A percentile compares a stretch with the other conserved stretches of the same genome.
Evolutionary conservation across 2,113 vertebrate genomes (phyloP).

Genomic region (Coturnix japonica): DNA sequence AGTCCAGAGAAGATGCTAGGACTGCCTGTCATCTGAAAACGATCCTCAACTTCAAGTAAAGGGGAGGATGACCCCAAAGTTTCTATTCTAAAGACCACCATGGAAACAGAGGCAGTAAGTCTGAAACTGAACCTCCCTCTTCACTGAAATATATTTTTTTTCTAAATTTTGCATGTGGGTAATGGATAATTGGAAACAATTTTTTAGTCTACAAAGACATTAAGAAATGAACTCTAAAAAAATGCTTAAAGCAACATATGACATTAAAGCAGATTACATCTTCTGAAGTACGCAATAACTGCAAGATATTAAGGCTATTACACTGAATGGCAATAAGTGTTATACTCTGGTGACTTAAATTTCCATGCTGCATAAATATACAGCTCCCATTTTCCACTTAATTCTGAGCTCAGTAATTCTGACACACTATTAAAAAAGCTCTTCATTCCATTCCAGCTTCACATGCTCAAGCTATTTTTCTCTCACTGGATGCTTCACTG

Average conservation of each 20-base stretch:
- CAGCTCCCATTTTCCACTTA: background rate
- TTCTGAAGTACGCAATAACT: background rate
- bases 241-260: background rate
- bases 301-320: background rate
- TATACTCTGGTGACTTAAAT: background rate
- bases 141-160: background rate
- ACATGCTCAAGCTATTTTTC: background rate
- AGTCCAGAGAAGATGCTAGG: background rate
- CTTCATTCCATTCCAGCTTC: background rate
- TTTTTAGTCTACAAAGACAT: background rate
- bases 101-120: background rate
- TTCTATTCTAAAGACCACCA: background rate
- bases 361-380: background rate
- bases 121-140: background rate
- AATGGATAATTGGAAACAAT: background rate
- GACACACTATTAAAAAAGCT: background rate
- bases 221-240: background rate
- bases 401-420: background rate
- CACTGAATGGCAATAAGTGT: background rate
- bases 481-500: background rate
- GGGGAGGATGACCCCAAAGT: background rate
- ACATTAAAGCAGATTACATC: slow-evolving; percentile 17
- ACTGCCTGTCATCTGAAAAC: background rate
- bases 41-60: background rate
- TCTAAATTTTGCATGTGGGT: background rate